Conservation (phyloP, 2,113 vertebrate genomes). For the Camelus dromedarius region DNA sequence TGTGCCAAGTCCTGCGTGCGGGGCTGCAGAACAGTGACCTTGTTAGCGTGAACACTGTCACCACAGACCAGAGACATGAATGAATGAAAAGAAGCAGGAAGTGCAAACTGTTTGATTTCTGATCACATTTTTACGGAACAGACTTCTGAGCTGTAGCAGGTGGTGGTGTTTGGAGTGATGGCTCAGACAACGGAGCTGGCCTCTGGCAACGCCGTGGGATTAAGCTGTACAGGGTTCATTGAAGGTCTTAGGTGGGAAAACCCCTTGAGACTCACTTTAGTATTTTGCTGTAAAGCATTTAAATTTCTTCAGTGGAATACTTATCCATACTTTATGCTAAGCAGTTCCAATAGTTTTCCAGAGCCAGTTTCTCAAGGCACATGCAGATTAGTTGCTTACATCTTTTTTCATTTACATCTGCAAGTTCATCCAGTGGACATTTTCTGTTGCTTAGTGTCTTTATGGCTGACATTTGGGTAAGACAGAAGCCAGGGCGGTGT, state of each 20-base stretch:
- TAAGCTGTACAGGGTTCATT: not conserved
- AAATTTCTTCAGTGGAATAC: not conserved
- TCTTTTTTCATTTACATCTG: not conserved
- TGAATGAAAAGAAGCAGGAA: not conserved
- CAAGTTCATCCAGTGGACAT: not conserved
- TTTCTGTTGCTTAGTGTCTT: not conserved
- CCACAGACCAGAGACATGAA: not conserved
- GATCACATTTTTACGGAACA: not conserved
- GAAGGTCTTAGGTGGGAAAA: not conserved
- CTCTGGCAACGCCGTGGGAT: not conserved
- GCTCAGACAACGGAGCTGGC: not conserved
- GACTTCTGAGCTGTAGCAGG: not conserved
- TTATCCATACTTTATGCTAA: not conserved
- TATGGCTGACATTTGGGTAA: not conserved
- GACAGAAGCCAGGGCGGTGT: no score
- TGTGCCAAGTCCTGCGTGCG: not conserved
- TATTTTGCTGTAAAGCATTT: not conserved
- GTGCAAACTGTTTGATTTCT: not conserved
- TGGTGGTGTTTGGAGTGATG: slow-evolving; percentile 20
- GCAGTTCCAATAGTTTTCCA: not conserved
- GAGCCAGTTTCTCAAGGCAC: not conserved
- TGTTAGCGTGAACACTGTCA: not conserved
- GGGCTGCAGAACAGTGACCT: fast-evolving
- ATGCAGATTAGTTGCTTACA: not conserved
- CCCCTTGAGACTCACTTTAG: not conserved